These are phyloP conservation scores for Cryptotermes secundus DNA, from an alignment of 1,140 invertebrate genomes.

Conservation along the genomic window DNA sequence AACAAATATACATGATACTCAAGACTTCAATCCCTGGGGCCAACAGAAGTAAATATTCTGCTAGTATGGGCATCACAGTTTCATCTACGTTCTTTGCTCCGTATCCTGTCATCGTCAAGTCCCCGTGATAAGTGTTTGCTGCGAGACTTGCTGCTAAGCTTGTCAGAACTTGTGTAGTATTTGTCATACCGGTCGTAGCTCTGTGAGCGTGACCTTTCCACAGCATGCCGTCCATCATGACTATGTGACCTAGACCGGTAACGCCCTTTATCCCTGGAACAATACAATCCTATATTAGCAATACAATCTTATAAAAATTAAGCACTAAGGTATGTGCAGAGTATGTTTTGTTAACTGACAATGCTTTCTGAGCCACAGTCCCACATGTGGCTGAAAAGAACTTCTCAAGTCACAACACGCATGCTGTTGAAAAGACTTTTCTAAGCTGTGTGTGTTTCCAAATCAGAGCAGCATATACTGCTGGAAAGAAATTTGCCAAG, in stretches of 20 bases:
- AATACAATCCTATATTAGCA: neutral
- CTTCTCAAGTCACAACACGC: no score
- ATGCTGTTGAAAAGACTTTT: no score
- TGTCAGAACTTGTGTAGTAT: neutral
- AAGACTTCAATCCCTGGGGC: neutral
- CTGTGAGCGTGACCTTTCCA: neutral
- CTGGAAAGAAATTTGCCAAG: no score
- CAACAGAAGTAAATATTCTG: neutral
- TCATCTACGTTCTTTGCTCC: neutral
- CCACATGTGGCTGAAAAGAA: no score
- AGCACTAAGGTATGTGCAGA: neutral
- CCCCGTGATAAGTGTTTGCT: conserved; percentile 5
- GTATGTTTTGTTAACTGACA: neutral
- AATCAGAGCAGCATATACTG: no score
- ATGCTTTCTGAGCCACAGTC: neutral
- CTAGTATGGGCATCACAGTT: neutral
- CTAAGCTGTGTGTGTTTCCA: no score
- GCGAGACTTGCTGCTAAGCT: conserved; percentile 17
- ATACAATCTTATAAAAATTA: no score
- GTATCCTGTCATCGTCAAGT: conserved; percentile 5
- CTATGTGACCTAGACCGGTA: conserved; percentile 23
- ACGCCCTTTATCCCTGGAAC: conserved; percentile 27
- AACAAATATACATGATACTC: neutral
- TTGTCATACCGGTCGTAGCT: conserved; percentile 17
- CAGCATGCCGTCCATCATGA: conserved; percentile 17